Evolutionary conservation across 1,140 invertebrate species (phyloP).

Genomic region (Pantala flavescens): DNA sequence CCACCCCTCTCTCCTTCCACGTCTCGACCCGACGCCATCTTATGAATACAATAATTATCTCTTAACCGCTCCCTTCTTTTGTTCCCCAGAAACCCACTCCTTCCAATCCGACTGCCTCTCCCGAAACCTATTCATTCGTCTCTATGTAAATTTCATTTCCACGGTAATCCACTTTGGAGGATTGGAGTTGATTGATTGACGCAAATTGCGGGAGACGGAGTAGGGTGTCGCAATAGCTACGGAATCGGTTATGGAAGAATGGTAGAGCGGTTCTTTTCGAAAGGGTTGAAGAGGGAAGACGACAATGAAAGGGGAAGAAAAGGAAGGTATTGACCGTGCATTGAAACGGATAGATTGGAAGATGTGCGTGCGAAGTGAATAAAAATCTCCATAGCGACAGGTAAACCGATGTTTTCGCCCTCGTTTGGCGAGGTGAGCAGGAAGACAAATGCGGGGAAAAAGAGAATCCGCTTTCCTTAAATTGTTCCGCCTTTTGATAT

Average conservation of each 20-base stretch:
- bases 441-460: too few species aligned
- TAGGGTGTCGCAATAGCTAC: too few species aligned
- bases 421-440: too few species aligned
- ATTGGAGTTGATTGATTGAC: neutral
- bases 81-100: neutral
- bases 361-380: too few species aligned
- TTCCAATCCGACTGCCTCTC: neutral
- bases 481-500: too few species aligned
- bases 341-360: too few species aligned
- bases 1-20: neutral
- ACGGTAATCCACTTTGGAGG: neutral
- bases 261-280: neutral
- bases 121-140: neutral
- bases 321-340: neutral
- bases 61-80: too few species aligned
- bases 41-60: too few species aligned
- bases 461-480: too few species aligned
- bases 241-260: too few species aligned
- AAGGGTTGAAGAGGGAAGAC: neutral
- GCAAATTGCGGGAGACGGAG: neutral
- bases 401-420: too few species aligned
- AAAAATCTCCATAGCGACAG: too few species aligned
- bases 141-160: neutral
- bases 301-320: neutral
- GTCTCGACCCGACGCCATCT: neutral